These are phyloP conservation scores for Centropus unirufus DNA, from an alignment of 2,113 vertebrate species.

Conservation along the genomic window DNA sequence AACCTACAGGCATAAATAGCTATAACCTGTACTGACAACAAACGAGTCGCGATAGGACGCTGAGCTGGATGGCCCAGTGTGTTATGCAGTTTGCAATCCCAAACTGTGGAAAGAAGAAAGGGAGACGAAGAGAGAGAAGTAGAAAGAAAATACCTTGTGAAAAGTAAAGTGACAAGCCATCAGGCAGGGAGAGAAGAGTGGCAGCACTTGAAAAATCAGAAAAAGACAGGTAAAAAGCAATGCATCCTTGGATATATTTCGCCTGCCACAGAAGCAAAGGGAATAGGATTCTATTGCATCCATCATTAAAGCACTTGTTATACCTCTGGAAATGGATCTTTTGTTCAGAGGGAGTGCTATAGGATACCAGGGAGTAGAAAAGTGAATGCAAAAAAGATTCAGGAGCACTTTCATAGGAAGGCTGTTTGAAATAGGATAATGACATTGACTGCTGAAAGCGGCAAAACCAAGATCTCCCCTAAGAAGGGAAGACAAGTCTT, in stretches of 20 bases:
- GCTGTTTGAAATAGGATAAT: conserved; percentile 56
- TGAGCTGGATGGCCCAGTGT: not conserved
- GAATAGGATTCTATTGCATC: conserved; percentile 60
- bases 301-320: conserved; percentile 52
- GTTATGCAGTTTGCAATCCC: not conserved
- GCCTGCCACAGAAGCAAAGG: conserved; percentile 3
- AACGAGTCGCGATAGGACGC: not conserved
- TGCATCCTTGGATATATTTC: conserved; percentile 40
- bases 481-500: conserved; percentile 59
- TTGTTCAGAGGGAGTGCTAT: conserved; percentile 53
- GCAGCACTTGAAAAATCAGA: conserved; percentile 31
- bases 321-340: conserved; percentile 61
- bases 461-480: conserved; percentile 51
- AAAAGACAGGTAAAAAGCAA: not conserved
- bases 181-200: not conserved
- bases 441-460: conserved; percentile 41
- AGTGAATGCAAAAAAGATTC: conserved; percentile 30
- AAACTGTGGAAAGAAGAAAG: not conserved
- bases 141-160: conserved; percentile 31
- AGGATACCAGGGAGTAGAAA: conserved; percentile 38
- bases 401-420: conserved; percentile 57
- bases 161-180: conserved; percentile 37
- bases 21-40: not conserved
- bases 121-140: not conserved
- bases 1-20: not conserved